Percentiles rank a stretch among this genome's conserved stretches.
phyloP scores from a whole-genome alignment of 2,888 invertebrate species.

The Lithophane leautieri region DNA sequence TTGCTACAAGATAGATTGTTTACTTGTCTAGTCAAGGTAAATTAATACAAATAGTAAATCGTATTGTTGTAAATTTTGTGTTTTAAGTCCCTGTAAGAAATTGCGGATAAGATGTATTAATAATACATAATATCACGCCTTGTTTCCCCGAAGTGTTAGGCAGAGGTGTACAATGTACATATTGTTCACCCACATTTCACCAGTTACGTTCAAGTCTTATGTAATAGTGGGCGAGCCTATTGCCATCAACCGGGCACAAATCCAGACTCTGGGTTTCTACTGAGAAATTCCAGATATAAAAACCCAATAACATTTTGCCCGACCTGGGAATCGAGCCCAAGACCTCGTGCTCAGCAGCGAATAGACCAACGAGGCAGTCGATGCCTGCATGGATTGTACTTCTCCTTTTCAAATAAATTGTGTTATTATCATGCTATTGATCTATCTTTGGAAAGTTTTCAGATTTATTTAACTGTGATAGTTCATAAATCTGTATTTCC shows the following conservation, averaged over 20 bases:
- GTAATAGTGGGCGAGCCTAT: too few relatives aligned
- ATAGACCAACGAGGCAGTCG: too few relatives aligned
- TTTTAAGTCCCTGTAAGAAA: neutral
- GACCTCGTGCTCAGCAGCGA: too few relatives aligned
- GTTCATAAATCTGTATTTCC: neutral
- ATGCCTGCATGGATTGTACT: neutral
- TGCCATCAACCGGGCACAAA: too few relatives aligned
- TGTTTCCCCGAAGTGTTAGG: too few relatives aligned
- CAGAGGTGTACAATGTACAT: too few relatives aligned
- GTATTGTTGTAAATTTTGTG: neutral
- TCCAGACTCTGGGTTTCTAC: too few relatives aligned
- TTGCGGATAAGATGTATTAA: neutral
- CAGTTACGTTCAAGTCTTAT: too few relatives aligned
- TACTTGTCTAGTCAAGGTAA: conserved; percentile 48
- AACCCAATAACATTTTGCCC: too few relatives aligned
- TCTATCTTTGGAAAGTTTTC: neutral
- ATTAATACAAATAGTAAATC: conserved; percentile 24
- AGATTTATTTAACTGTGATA: neutral
- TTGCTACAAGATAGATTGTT: conserved; percentile 36
- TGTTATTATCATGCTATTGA: neutral
- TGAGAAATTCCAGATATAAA: too few relatives aligned
- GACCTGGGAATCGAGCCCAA: too few relatives aligned
- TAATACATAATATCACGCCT: neutral
- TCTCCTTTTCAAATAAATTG: neutral
- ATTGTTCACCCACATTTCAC: too few relatives aligned